phyloP scores from a whole-genome alignment of 2,113 vertebrate genomes.

The Hippotragus niger region DNA sequence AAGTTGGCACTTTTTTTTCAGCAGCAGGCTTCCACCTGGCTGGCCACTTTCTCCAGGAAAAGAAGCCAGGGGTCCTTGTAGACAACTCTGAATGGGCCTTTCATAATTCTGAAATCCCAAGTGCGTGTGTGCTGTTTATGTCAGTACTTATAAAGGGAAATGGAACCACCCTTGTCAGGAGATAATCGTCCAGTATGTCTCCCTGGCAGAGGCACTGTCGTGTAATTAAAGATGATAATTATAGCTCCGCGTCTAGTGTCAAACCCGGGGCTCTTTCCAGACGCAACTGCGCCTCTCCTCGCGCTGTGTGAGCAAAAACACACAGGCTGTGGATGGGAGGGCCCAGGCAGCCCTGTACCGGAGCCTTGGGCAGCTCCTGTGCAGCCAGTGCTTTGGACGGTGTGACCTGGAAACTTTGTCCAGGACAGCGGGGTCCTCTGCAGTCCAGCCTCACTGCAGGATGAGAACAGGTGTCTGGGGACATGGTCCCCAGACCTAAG shows the following conservation, averaged over 20 bases:
- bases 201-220: conserved; percentile 1
- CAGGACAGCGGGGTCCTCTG: not conserved
- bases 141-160: conserved; percentile 37
- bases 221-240: conserved; percentile 65
- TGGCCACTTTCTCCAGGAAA: not conserved
- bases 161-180: conserved; percentile 27
- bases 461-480: not conserved
- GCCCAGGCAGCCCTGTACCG: not conserved
- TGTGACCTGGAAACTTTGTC: not conserved
- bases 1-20: not conserved
- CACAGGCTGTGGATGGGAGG: not conserved
- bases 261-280: conserved; percentile 45
- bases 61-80: not conserved
- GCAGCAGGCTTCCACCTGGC: not conserved
- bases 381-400: not conserved
- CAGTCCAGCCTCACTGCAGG: not conserved
- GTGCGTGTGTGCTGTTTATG: not conserved
- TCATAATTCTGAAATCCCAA: not conserved
- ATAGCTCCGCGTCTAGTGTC: conserved; percentile 31
- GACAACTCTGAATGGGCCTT: conserved; percentile 27
- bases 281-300: not conserved
- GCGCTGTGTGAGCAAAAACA: not conserved
- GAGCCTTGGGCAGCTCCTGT: not conserved
- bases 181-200: conserved; percentile 13
- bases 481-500: not conserved